These are phyloP conservation scores for Acrocephalus scirpaceus DNA, from an alignment of 2,797 vertebrate genomes.

Conservation along the genomic window DNA sequence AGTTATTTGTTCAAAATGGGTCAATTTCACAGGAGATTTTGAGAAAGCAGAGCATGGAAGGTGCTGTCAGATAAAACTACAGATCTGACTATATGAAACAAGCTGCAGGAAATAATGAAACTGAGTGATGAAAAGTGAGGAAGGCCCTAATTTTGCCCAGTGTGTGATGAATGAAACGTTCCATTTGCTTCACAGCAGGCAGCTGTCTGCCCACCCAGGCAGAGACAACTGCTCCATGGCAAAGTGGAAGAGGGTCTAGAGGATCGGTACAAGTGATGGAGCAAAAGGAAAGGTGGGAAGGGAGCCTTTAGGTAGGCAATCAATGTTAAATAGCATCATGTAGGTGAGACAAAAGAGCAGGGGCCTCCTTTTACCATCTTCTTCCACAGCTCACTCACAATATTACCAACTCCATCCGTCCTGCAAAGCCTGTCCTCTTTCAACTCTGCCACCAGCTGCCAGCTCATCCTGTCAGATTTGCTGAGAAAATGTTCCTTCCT, in stretches of 20 bases:
- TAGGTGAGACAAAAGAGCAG: background rate
- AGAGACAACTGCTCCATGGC: background rate
- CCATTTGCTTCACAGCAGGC: background rate
- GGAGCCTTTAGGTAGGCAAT: background rate
- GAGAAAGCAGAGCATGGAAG: background rate
- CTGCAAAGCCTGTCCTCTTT: background rate
- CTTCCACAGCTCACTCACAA: background rate
- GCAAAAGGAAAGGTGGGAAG: background rate
- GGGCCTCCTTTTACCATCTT: background rate
- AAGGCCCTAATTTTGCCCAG: background rate
- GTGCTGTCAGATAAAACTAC: background rate
- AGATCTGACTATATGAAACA: background rate
- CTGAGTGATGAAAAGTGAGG: background rate
- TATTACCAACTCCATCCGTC: accelerated
- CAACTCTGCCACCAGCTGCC: background rate
- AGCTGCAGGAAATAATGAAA: background rate
- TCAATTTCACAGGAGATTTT: background rate
- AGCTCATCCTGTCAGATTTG: background rate
- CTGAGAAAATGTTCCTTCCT: background rate
- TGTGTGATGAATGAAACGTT: background rate
- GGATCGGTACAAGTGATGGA: background rate
- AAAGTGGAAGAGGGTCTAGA: background rate
- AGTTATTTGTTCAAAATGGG: background rate
- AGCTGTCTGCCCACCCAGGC: background rate
- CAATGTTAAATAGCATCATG: background rate